Conservation (phyloP, 1,140 invertebrate genomes). For the Sycophila sp. region DNA sequence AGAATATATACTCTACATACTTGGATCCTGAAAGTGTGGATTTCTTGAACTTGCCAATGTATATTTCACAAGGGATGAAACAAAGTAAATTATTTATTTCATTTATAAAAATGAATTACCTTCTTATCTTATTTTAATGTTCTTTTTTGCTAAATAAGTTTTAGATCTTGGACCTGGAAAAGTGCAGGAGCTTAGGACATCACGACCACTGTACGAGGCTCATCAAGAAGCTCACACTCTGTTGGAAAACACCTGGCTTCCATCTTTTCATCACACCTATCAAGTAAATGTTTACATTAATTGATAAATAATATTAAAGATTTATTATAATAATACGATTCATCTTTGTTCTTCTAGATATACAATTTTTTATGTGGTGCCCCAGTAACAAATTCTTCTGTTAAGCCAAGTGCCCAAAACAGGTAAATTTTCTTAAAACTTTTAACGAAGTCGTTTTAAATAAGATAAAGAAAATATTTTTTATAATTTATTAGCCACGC, state of each 20-base stretch:
- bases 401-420: slow-evolving; percentile 27
- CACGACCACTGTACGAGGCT: slow-evolving; percentile 81
- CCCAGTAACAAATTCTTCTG: slow-evolving; percentile 20
- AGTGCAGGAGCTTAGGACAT: slow-evolving; percentile 80
- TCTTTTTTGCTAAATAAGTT: slow-evolving; percentile 60
- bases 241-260: slow-evolving; percentile 80
- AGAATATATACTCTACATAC: slow-evolving; percentile 77
- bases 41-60: slow-evolving; percentile 73
- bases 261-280: slow-evolving; percentile 85
- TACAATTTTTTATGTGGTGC: slow-evolving; percentile 32
- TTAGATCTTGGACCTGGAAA: slow-evolving; percentile 73
- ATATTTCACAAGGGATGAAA: slow-evolving; percentile 73
- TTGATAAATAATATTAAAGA: not conserved
- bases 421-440: slow-evolving; percentile 19
- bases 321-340: not conserved
- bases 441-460: not conserved
- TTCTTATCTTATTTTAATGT: not conserved
- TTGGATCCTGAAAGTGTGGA: slow-evolving; percentile 74
- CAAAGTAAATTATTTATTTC: slow-evolving; percentile 60
- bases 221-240: slow-evolving; percentile 83
- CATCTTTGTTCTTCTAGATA: slow-evolving; percentile 22
- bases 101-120: slow-evolving; percentile 21
- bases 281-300: slow-evolving; percentile 68
- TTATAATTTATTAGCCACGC: slow-evolving; percentile 9
- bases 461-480: not conserved